Evolutionary conservation across 2,888 invertebrate species (phyloP).

Genomic region (Torymus tubicola): DNA sequence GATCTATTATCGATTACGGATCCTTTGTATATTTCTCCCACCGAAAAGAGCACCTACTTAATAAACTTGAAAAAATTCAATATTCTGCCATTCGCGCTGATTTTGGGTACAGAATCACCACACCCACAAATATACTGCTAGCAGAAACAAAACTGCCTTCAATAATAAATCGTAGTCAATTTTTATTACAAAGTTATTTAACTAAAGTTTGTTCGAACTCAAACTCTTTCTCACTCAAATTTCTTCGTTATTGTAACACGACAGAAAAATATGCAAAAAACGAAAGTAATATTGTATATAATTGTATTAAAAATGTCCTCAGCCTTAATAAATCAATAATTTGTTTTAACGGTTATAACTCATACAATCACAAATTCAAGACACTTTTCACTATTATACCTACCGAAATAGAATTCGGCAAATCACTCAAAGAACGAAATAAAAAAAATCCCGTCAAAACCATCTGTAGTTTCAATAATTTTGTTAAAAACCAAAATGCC

Average conservation of each 20-base stretch:
- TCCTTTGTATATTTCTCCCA: too few relatives aligned
- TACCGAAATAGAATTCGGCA: too few relatives aligned
- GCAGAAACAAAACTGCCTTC: background rate
- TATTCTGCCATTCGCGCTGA: constrained; percentile 9
- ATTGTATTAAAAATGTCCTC: background rate
- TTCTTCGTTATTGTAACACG: background rate
- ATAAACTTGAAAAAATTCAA: constrained; percentile 9
- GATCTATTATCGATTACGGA: too few relatives aligned
- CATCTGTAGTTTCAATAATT: background rate
- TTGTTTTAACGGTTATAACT: background rate
- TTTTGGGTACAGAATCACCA: constrained; percentile 1
- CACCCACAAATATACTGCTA: background rate
- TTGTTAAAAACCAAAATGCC: constrained; percentile 9
- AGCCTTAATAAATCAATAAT: background rate
- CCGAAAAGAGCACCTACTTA: too few relatives aligned
- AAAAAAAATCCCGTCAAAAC: background rate
- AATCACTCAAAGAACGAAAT: too few relatives aligned
- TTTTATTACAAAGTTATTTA: background rate
- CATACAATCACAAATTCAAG: too few relatives aligned
- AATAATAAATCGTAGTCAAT: constrained; percentile 1
- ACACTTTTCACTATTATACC: too few relatives aligned
- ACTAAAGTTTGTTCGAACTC: background rate
- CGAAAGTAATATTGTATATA: background rate
- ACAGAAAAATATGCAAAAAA: background rate
- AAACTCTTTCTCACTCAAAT: background rate